phyloP scores from a whole-genome alignment of 1,140 invertebrate genomes.

The Conus ventricosus region DNA sequence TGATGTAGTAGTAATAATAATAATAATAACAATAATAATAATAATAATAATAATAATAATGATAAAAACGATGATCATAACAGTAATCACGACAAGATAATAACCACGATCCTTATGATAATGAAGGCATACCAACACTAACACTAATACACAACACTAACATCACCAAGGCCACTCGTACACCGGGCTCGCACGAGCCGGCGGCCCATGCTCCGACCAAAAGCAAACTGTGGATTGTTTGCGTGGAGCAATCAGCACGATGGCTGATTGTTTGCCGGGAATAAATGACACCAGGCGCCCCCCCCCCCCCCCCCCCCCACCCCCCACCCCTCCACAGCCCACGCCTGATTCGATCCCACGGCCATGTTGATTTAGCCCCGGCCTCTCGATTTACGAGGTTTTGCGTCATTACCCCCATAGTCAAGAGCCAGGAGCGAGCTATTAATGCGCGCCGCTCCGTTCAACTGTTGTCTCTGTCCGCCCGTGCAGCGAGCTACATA shows the following conservation, averaged over 20 bases:
- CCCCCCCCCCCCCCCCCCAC: too few relatives aligned
- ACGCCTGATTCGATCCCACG: neutral
- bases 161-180: too few relatives aligned
- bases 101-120: too few relatives aligned
- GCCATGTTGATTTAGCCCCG: neutral
- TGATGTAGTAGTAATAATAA: too few relatives aligned
- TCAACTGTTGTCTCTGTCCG: neutral
- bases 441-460: neutral
- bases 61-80: too few relatives aligned
- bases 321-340: neutral
- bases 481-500: neutral
- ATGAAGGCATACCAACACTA: too few relatives aligned
- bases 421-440: neutral
- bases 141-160: too few relatives aligned
- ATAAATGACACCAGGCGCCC: neutral
- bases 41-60: too few relatives aligned
- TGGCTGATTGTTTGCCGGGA: neutral
- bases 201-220: neutral
- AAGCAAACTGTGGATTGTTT: neutral
- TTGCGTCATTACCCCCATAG: neutral
- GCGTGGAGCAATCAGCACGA: neutral
- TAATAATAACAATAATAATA: too few relatives aligned
- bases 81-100: too few relatives aligned
- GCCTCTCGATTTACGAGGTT: neutral
- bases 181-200: too few relatives aligned